Evolutionary conservation across 2,113 vertebrate species (phyloP), one percentile per base, ranked within the genome.

Genomic region (Lepus europaeus): DNA sequence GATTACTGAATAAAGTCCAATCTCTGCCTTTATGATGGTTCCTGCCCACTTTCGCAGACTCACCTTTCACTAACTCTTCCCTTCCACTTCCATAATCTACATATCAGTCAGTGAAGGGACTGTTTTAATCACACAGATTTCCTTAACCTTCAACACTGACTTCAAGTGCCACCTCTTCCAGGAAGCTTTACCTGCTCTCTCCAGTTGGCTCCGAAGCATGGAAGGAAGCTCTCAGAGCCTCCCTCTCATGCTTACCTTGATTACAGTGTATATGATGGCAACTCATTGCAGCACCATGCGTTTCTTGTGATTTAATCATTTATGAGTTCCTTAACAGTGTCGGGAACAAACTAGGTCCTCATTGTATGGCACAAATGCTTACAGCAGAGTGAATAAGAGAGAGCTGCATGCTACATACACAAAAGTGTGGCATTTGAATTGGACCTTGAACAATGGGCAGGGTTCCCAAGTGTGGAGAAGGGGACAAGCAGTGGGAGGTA

Each of bases 161-260:
- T 81, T 89, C 80, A 89, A 91, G 74, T 5, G 90, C 36, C 27
- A 45, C 33, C 51, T 88, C 79, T 77, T 78, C 31, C 68, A 49
- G 73, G 56, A 96, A 85, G 74, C 11, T 61, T 74, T 88, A 66
- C 20, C 19, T 20, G 66, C 9, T 68, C 10, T 56, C 36, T 66
- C 66, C 6, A 16, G 10, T 31, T 19, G 33, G 8, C 25, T 33
- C 45, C 5, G 22, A 73, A 89, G 61, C 13, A 70, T n/a, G 22
- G 20, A 68, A 25, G 2, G 5, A 53, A 73, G 45, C 45, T 72
- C 45, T 87, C 36, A 51, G 49, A 49, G 39, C 56, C 25, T 87
- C 9, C 25, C 16, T 93, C 82, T 63, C 23, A 10, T 29, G 27
- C 19, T 63, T 79, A 36, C 49, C 59, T 53, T 74, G 20, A 87